phyloP scores from a whole-genome alignment of 2,113 vertebrate species.

The Loxodonta africana region DNA sequence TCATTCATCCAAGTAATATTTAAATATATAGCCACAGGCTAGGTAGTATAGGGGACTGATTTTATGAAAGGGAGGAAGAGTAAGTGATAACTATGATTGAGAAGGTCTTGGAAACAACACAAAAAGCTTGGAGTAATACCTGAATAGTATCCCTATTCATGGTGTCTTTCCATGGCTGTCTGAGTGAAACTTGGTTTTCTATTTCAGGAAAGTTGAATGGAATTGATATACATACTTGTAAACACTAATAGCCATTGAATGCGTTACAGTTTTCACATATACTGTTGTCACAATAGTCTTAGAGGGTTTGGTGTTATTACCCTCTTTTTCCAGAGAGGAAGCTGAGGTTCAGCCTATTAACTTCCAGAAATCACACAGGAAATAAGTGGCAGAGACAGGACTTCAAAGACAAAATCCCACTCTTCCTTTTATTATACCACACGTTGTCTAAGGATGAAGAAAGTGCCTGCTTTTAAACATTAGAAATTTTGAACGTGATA shows the following conservation, averaged over 20 bases:
- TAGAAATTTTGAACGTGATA: background rate
- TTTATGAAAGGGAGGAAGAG: background rate
- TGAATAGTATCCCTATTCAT: background rate
- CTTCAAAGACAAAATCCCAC: background rate
- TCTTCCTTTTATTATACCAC: background rate
- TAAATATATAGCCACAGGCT: background rate
- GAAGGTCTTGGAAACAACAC: background rate
- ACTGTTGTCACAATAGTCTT: background rate
- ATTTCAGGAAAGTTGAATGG: background rate
- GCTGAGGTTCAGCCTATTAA: conserved; percentile 6
- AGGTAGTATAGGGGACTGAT: background rate
- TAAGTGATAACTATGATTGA: background rate
- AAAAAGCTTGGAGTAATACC: background rate
- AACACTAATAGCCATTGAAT: background rate
- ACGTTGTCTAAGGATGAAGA: background rate
- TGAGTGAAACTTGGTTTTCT: background rate
- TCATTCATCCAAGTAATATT: background rate
- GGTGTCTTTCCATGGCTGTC: background rate
- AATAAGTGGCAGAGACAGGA: background rate
- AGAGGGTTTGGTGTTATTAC: background rate
- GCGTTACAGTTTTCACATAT: background rate
- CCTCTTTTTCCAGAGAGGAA: background rate
- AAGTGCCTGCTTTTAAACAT: background rate
- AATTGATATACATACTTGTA: background rate
- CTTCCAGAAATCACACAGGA: background rate